Evolutionary conservation across 2,888 invertebrate species (phyloP), one percentile per base, ranked within the genome.

Genomic region (Galerucella nymphaeae): DNA sequence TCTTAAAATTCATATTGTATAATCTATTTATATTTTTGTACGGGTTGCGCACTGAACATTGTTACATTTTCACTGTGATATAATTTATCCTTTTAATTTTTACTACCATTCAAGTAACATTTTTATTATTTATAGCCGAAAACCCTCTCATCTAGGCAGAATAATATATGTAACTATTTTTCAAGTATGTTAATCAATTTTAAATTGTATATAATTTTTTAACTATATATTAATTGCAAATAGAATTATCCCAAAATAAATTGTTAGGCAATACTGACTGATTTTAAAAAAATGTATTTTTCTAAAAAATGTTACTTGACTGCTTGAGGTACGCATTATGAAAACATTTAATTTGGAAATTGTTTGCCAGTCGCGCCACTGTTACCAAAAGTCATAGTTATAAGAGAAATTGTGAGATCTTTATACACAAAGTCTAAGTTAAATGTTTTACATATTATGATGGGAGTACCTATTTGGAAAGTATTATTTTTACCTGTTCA

Each of bases 1-100:
- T 91, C 92, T 79, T 93, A 89, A 86, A 75, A 79, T 77, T 66
- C 9, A 58, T 66, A 45, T 41, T 67, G 61, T 55, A 45, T 66
- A 53, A 66, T 64, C 20, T 69, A 63, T 67, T 69, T 73, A 74
- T 74, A 73, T 78, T 77, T 77, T 75, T 79, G 78, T 83, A 84
- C 84, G 84, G 84, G 83, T 84, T 78, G 79, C 79, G 80, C 80
- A 80, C 81, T 83, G 81, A 82, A 82, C 83, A 83, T 83, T 84
- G 83, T 75, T 75, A 76, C 75, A 75, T 76, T 77, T 75, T 76
- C 73, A 75, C 77, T 76, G 75, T 78, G 76, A 75, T 76, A 78
- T 76, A 76, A 78, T 75, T 77, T 77, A 74, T 75, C 75, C 74
- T 75, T 73, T 75, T 75, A 72, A 66, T 75, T 73, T 77, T 78